Evolutionary conservation across 2,113 vertebrate genomes (phyloP).

Genomic region (Henicopernis longicauda): DNA sequence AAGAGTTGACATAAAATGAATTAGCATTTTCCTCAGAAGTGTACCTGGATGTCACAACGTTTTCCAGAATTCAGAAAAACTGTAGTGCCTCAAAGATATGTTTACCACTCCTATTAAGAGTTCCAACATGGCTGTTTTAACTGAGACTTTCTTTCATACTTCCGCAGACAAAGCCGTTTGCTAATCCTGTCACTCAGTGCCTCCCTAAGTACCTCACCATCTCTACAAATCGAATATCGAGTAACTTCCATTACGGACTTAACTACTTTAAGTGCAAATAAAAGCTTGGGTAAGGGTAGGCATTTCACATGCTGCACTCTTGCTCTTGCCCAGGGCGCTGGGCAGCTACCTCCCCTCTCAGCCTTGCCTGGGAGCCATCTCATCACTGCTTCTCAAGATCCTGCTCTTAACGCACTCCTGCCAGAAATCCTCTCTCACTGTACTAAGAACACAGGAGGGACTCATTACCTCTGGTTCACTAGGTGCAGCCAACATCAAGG

Average conservation of each 20-base stretch:
- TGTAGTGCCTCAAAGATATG: neutral
- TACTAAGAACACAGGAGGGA: neutral
- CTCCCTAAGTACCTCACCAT: neutral
- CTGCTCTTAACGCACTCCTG: neutral
- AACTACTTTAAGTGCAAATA: neutral
- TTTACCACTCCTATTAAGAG: neutral
- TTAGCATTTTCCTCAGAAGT: neutral
- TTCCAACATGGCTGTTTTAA: neutral
- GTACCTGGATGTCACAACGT: neutral
- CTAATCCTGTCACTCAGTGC: neutral
- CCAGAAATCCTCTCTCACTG: neutral
- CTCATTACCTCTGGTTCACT: neutral
- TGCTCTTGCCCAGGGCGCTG: fast-evolving
- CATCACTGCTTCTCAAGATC: neutral
- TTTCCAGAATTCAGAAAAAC: neutral
- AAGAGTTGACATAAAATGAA: neutral
- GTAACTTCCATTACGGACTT: neutral
- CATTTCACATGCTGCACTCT: neutral
- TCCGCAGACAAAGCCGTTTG: neutral
- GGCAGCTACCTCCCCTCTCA: neutral
- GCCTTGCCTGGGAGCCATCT: neutral
- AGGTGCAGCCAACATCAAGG: neutral
- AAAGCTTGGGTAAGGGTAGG: neutral
- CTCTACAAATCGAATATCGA: neutral
- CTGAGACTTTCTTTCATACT: neutral